These are phyloP conservation scores for Branchipolynoe longqiensis DNA, from an alignment of 2,888 invertebrate genomes.

Conservation along the genomic window DNA sequence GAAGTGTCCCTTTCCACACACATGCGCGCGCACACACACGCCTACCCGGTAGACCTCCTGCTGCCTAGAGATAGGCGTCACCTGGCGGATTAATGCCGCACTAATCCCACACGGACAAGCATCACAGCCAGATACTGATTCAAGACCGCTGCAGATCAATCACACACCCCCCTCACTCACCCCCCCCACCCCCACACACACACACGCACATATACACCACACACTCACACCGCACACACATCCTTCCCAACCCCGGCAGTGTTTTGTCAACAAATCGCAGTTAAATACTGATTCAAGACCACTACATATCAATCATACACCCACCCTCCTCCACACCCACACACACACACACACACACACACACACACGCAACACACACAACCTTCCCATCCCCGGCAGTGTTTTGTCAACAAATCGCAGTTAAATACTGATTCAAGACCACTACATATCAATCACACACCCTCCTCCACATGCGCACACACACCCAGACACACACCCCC, in stretches of 20 bases:
- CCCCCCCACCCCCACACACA: not conserved
- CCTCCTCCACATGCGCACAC: not conserved
- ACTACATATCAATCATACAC: no score
- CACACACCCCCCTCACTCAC: not conserved
- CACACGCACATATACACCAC: not conserved
- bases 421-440: no score
- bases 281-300: no score
- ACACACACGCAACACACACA: not conserved
- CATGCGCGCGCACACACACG: not conserved
- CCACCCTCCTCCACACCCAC: not conserved
- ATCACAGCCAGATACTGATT: conserved; percentile 20
- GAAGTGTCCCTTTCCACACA: not conserved
- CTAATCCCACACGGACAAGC: conserved; percentile 29
- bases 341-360: not conserved
- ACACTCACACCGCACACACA: not conserved
- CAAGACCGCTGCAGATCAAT: conserved; percentile 18
- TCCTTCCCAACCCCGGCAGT: not conserved
- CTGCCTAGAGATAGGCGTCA: not conserved
- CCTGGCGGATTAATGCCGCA: not conserved
- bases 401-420: no score
- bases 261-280: no score
- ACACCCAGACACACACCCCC: not conserved
- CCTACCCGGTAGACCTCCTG: not conserved
- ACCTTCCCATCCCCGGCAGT: not conserved
- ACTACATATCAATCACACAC: no score